phyloP scores from a whole-genome alignment of 2,888 invertebrate genomes.

The Drosophila anomelani region DNA sequence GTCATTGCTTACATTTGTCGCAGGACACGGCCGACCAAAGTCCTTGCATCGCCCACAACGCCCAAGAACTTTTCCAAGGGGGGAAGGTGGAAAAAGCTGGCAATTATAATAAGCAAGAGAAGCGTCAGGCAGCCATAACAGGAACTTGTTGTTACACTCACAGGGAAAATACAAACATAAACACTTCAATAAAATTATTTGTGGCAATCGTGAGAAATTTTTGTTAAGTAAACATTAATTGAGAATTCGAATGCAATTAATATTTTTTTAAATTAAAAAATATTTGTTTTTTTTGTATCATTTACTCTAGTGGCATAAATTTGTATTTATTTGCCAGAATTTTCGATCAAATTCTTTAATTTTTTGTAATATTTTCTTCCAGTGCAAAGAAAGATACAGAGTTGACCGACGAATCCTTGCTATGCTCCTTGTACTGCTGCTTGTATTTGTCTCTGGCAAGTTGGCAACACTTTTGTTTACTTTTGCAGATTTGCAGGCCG shows the following conservation, averaged over 20 bases:
- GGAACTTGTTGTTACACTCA: slow-evolving; percentile 64
- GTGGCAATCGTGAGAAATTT: too few species aligned
- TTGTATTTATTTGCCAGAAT: neutral
- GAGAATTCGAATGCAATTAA: neutral
- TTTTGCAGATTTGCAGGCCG: slow-evolving; percentile 70
- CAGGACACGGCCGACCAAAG: slow-evolving; percentile 50
- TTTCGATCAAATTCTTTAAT: neutral
- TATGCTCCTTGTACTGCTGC: slow-evolving; percentile 34
- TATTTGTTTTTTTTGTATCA: neutral
- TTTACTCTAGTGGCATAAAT: neutral
- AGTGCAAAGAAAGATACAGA: slow-evolving; percentile 7
- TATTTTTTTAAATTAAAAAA: neutral
- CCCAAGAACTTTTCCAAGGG: slow-evolving; percentile 5
- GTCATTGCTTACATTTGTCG: slow-evolving; percentile 67
- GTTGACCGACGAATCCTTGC: slow-evolving; percentile 50
- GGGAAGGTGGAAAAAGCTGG: slow-evolving; percentile 62
- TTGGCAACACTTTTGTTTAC: slow-evolving; percentile 79
- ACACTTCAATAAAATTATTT: slow-evolving; percentile 14
- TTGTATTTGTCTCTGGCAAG: slow-evolving; percentile 71
- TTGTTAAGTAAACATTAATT: neutral
- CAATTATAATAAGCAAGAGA: slow-evolving; percentile 73
- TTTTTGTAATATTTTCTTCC: neutral
- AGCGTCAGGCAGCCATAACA: slow-evolving; percentile 52
- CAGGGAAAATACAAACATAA: slow-evolving; percentile 40
- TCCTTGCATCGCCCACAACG: slow-evolving; percentile 45